These are phyloP conservation scores for Erpornis zantholeuca DNA, from an alignment of 2,113 vertebrate species.

Conservation along the genomic window DNA sequence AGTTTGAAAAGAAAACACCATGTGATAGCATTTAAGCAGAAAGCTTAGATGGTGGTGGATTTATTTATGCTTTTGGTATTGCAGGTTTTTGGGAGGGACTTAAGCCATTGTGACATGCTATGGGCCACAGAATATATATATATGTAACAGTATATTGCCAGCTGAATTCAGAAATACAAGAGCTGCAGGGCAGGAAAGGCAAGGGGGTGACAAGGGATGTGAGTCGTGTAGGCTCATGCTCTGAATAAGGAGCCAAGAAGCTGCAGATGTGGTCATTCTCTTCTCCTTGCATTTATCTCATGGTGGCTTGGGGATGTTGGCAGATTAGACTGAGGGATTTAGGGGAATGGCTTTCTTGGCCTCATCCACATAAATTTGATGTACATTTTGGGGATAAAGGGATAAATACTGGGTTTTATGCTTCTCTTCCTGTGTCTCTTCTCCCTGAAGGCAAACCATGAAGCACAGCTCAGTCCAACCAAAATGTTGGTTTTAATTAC, in stretches of 20 bases:
- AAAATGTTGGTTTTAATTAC: neutral
- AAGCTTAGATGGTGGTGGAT: neutral
- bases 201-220: neutral
- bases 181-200: neutral
- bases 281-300: neutral
- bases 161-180: neutral
- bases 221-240: neutral
- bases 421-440: neutral
- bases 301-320: neutral
- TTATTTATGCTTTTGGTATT: neutral
- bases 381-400: neutral
- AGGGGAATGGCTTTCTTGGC: neutral
- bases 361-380: accelerated
- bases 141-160: neutral
- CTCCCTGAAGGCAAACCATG: neutral
- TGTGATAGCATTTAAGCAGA: neutral
- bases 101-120: neutral
- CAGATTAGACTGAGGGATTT: neutral
- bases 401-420: neutral
- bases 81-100: neutral
- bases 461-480: neutral
- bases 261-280: neutral
- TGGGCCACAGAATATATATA: neutral
- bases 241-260: neutral
- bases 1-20: neutral